Evolutionary conservation across 2,113 vertebrate genomes (phyloP).

Genomic region (Bagarius yarrelli): DNA sequence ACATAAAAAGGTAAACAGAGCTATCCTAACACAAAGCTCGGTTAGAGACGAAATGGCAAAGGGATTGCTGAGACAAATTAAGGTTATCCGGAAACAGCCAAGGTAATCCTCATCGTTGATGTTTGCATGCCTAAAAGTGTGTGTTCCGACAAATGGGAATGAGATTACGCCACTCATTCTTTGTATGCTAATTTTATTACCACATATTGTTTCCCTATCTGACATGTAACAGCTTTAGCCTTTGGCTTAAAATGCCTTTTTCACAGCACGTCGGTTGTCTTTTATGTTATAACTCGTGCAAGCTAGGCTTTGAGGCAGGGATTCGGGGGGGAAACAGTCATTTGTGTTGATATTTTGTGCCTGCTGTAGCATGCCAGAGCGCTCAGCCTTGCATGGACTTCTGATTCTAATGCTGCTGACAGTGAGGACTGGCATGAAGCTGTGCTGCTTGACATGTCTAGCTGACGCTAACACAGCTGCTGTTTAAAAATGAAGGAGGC

Average conservation of each 20-base stretch:
- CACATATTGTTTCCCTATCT: conserved; percentile 63
- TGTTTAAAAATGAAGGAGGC: conserved; percentile 20
- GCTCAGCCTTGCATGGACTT: background rate
- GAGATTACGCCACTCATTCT: conserved; percentile 63
- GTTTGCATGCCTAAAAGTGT: conserved; percentile 45
- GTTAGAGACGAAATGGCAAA: conserved; percentile 50
- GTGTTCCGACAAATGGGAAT: conserved; percentile 56
- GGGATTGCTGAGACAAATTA: conserved; percentile 62
- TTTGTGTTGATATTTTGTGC: conserved; percentile 29
- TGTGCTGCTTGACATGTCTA: background rate
- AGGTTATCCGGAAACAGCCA: conserved; percentile 62
- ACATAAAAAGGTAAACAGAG: conserved; percentile 63
- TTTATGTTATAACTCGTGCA: conserved; percentile 26
- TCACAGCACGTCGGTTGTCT: background rate
- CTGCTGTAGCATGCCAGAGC: conserved; percentile 16
- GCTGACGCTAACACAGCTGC: background rate
- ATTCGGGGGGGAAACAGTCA: conserved; percentile 3
- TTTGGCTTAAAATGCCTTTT: conserved; percentile 32
- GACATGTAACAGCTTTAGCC: conserved; percentile 48
- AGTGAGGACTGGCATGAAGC: background rate
- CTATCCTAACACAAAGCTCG: conserved; percentile 47
- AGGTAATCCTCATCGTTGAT: conserved; percentile 62
- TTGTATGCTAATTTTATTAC: conserved; percentile 71
- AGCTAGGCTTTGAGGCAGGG: conserved; percentile 18
- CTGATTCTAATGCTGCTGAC: conserved; percentile 24